Evolutionary conservation across 2,113 vertebrate genomes (phyloP).

Genomic region (Tragelaphus strepsiceros): DNA sequence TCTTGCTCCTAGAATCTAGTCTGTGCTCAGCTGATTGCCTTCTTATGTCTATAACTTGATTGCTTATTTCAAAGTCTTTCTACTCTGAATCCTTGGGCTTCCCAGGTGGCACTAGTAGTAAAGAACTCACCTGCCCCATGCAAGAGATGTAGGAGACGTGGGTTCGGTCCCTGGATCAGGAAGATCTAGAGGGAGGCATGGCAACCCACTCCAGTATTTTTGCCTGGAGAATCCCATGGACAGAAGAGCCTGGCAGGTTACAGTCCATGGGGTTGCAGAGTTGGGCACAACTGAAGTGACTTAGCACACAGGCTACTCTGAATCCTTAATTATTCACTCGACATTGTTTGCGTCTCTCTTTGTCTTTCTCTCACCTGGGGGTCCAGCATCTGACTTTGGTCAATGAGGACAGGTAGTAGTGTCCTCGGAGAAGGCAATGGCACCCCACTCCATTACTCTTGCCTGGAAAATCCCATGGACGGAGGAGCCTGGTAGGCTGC

Average conservation of each 20-base stretch:
- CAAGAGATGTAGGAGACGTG: background rate
- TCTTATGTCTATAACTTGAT: background rate
- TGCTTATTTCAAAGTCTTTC: background rate
- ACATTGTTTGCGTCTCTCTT: background rate
- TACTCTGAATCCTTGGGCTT: background rate
- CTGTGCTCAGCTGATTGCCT: background rate
- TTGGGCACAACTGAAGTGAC: background rate
- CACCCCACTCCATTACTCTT: too few relatives aligned
- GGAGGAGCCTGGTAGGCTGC: too few relatives aligned
- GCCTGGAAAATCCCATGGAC: too few relatives aligned
- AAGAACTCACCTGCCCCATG: background rate
- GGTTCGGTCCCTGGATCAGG: background rate
- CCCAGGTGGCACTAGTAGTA: background rate
- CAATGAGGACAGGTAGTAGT: background rate
- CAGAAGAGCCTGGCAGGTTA: background rate
- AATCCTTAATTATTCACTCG: background rate
- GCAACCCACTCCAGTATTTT: background rate
- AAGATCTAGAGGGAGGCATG: background rate
- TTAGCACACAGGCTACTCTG: background rate
- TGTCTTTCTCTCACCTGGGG: constrained; percentile 1
- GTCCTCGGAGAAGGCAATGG: background rate
- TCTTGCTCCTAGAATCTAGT: background rate
- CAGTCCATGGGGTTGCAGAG: background rate
- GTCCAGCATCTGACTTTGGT: background rate
- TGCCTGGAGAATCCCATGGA: background rate